Evolutionary conservation across 2,113 vertebrate species (phyloP).

Genomic region (Thalassoma bifasciatum): DNA sequence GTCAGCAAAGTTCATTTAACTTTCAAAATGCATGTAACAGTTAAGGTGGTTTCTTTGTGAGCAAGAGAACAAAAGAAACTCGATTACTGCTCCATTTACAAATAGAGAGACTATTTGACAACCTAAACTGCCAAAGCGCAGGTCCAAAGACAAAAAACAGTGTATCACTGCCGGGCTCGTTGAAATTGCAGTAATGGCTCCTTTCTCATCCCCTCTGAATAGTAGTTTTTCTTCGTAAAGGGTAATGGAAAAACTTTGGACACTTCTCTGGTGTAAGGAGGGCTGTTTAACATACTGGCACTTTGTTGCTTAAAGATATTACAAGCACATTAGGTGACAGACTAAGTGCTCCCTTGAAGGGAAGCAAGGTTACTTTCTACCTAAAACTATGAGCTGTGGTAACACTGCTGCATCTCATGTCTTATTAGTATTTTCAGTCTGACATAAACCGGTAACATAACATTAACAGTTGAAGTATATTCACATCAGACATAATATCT

Average conservation of each 20-base stretch:
- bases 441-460: no score
- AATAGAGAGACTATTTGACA: conserved; percentile 8
- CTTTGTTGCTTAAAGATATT: conserved; percentile 54
- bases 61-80: conserved; percentile 8
- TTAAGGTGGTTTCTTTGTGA: conserved; percentile 9
- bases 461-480: no score
- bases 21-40: not conserved
- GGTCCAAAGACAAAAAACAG: conserved; percentile 17
- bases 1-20: not conserved
- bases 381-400: not conserved
- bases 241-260: conserved; percentile 45
- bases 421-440: not conserved
- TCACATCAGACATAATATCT: no score
- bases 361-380: conserved; percentile 23
- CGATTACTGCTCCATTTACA: conserved; percentile 6
- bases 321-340: conserved; percentile 55
- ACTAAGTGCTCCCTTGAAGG: conserved; percentile 51
- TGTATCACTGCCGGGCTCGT: conserved; percentile 18
- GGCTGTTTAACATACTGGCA: conserved; percentile 37
- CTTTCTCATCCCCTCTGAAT: conserved; percentile 24
- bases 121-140: conserved; percentile 25
- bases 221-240: conserved; percentile 32
- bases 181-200: conserved; percentile 36
- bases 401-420: conserved; percentile 3
- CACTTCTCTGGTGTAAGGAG: conserved; percentile 28